These are phyloP conservation scores for Lycia hirtaria DNA, from an alignment of 2,888 invertebrate species.

Conservation along the genomic window DNA sequence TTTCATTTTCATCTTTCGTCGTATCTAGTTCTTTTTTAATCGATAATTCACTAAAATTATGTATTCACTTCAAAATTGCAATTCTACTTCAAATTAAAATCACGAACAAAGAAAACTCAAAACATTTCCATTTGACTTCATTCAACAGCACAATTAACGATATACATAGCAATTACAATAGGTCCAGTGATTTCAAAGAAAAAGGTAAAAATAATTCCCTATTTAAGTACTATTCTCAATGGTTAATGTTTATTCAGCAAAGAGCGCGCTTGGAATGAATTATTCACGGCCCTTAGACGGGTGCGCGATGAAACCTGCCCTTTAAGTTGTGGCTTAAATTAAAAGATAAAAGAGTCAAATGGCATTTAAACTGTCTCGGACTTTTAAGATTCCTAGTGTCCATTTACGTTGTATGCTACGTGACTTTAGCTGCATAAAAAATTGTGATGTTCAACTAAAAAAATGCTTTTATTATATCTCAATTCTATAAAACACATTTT, in stretches of 20 bases:
- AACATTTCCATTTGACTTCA: not conserved
- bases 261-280: slow-evolving; percentile 58
- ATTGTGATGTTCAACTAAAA: too few species aligned
- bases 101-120: not conserved
- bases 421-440: too few species aligned
- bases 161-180: not conserved
- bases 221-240: slow-evolving; percentile 40
- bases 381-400: too few species aligned
- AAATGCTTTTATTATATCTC: too few species aligned
- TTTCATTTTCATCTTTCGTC: too few species aligned
- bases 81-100: not conserved
- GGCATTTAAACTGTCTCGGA: too few species aligned
- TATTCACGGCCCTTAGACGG: slow-evolving; percentile 57
- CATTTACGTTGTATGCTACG: too few species aligned
- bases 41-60: too few species aligned
- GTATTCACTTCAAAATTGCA: too few species aligned
- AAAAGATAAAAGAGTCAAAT: slow-evolving; percentile 13
- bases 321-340: slow-evolving; percentile 42
- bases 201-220: slow-evolving; percentile 37
- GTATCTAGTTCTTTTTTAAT: too few species aligned
- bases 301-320: slow-evolving; percentile 63
- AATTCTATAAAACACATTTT: too few species aligned
- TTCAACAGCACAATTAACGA: not conserved
- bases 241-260: slow-evolving; percentile 61
- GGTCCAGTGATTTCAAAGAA: slow-evolving; percentile 11